Evolutionary conservation across 2,888 invertebrate species (phyloP), one percentile per base, ranked within the genome.

Genomic region (Drosophila putrida): DNA sequence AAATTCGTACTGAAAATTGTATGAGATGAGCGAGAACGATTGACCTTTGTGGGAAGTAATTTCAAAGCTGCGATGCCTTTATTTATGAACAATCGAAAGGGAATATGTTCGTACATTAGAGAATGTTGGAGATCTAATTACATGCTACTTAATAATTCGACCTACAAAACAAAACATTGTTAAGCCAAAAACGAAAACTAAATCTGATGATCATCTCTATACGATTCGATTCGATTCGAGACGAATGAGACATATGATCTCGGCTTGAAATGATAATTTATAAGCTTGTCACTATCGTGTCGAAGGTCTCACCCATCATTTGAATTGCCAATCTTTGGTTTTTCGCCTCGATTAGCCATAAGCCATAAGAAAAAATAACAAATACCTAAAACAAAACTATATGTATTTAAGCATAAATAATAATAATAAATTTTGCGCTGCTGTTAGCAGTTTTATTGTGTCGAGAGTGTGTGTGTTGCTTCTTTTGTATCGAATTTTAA

Each of bases 221-320:
- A 33, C 11, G 6, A 49, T n/a, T n/a, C n/a, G n/a, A n/a, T n/a
- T n/a, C n/a, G n/a, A 11, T 49, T 49, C 11, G 6, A 49, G 33
- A 20, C 4, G 13, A 15, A 33, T 15, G 20, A 49, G 47, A 33
- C 41, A 6, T 8, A 49, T 38, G 75, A 75, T 72, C 75, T 72
- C 50, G 64, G 61, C 64, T 49, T 43, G 53, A 66, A 59, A 54
- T 60, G 38, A 69, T 70, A 25, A 76, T 76, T 73, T 73, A 76
- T 76, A 47, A 60, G 65, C 73, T 61, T 68, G 67, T 71, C 75
- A 64, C 75, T 71, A 47, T 13, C 47, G 61, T 80, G 66, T 73
- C 75, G 86, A 84, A 84, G 82, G 85, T 78, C 81, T 69, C 68
- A 39, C 74, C 54, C 66, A 79, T 69, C 67, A 68, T 75, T 84